Evolutionary conservation across 2,888 invertebrate genomes (phyloP), one percentile per base, ranked within the genome.

Genomic region (Campopleginae sp.): DNA sequence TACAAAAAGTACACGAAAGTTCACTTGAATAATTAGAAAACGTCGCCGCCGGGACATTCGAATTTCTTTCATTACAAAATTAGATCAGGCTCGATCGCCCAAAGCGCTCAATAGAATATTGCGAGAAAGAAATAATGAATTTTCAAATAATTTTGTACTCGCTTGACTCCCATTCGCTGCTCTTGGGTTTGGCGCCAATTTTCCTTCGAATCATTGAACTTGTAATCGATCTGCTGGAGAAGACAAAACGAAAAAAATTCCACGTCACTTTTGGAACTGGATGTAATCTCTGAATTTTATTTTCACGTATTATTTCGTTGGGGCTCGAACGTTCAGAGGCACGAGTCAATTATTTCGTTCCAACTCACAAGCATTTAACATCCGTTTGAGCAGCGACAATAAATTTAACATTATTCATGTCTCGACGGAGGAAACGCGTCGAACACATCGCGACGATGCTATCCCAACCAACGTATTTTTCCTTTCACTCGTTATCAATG

Each of bases 391-490:
- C 58, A 19, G 12, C 51, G 76, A 86, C 75, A 87, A 85, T 87
- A 86, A 75, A 74, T 87, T 89, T 87, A 89, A 75, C 85, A 90
- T 91, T 90, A 91, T 89, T 91, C 90, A 90, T 90, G 80, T 10
- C 10, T 42, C 33, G 75, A 87, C 86, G 87, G 88, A 90, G 89
- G 90, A 91, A 91, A 85, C 87, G 80, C 66, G 33, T 54, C 54
- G 23, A 51, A 70, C 84, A 87, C 89, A 88, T 87, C 90, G 88
- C 23, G 27, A 61, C 66, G 75, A 83, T 81, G 83, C 78, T 75
- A 81, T 85, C 68, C 44, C 65, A 42, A 82, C 63, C 27, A 51
- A 10, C 19, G 5, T 65, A 10, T 27, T 51, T 51, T 48, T 51
- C 33, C 42, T 75, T 46, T 17, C 3, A 6, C 19, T n/a, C 31